phyloP scores from a whole-genome alignment of 2,797 vertebrate genomes.

The Eupleurogrammus muticus region DNA sequence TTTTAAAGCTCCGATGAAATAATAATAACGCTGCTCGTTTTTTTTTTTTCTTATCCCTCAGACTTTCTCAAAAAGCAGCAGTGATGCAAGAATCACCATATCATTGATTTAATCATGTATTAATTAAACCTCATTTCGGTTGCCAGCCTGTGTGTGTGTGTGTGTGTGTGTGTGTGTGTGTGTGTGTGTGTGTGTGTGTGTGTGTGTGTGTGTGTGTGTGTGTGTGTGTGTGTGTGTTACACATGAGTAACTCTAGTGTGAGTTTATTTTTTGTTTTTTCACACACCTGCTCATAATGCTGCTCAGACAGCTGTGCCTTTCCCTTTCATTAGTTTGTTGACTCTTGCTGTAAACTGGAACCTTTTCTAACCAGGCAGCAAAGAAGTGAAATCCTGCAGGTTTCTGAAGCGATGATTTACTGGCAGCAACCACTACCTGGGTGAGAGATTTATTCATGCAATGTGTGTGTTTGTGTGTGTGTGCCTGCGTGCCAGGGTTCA shows the following conservation, averaged over 20 bases:
- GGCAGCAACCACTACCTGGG: conserved; percentile 67
- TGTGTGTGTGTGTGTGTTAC: not conserved
- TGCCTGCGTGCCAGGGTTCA: conserved; percentile 36
- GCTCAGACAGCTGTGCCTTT: conserved; percentile 10
- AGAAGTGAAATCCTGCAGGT: conserved; percentile 46
- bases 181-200: conserved; percentile 17
- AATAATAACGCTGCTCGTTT: conserved; percentile 60
- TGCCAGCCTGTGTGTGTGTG: conserved; percentile 36
- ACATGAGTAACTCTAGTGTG: not conserved
- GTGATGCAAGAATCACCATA: conserved; percentile 61
- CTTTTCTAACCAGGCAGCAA: conserved; percentile 47
- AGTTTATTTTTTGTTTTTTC: conserved; percentile 9
- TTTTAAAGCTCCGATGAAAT: conserved; percentile 51
- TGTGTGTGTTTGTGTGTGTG: conserved; percentile 19
- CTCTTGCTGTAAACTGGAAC: conserved; percentile 23
- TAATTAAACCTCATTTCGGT: conserved; percentile 66
- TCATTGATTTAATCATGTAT: conserved; percentile 61
- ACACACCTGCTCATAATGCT: not conserved
- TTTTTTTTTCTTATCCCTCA: conserved; percentile 31
- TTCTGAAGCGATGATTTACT: conserved; percentile 67
- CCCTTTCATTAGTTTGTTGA: conserved; percentile 31
- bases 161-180: conserved; percentile 11
- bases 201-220: conserved; percentile 7
- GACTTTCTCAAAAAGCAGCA: conserved; percentile 39
- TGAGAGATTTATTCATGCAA: conserved; percentile 69